Evolutionary conservation across 1,140 invertebrate genomes (phyloP).

Genomic region (Mycetomoellerius zeteki): DNA sequence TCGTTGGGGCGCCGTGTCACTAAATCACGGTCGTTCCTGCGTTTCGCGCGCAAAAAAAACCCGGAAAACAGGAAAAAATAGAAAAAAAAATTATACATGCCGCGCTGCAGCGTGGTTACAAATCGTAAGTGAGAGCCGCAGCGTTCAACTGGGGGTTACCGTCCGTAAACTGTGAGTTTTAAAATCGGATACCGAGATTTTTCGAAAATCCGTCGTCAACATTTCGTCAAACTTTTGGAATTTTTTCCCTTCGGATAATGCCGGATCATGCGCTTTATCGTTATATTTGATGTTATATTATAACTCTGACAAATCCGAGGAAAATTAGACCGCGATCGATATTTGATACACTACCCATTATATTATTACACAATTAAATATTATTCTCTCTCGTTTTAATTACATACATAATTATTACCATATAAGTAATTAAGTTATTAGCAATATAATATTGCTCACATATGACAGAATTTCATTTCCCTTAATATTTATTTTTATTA

Average conservation of each 20-base stretch:
- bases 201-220: slow-evolving; percentile 28
- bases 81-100: slow-evolving; percentile 7
- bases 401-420: neutral
- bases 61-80: neutral
- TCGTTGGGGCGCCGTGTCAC: slow-evolving; percentile 48
- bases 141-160: neutral
- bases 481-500: neutral
- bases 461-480: neutral
- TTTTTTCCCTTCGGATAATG: neutral
- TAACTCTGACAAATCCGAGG: neutral
- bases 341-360: slow-evolving; percentile 7
- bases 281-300: neutral
- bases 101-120: slow-evolving; percentile 47
- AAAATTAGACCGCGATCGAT: neutral
- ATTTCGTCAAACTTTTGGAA: neutral
- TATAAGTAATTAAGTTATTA: neutral
- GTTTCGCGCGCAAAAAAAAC: slow-evolving; percentile 10
- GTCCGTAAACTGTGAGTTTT: slow-evolving; percentile 25
- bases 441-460: neutral
- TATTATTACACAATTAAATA: neutral
- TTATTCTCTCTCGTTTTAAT: slow-evolving; percentile 1
- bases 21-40: slow-evolving; percentile 55
- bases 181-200: slow-evolving; percentile 3
- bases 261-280: neutral
- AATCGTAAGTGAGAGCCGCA: slow-evolving; percentile 53